Base-by-base conservation (phyloP, 2,113 vertebrate species). In the Neolamprologus brichardi region DNA sequence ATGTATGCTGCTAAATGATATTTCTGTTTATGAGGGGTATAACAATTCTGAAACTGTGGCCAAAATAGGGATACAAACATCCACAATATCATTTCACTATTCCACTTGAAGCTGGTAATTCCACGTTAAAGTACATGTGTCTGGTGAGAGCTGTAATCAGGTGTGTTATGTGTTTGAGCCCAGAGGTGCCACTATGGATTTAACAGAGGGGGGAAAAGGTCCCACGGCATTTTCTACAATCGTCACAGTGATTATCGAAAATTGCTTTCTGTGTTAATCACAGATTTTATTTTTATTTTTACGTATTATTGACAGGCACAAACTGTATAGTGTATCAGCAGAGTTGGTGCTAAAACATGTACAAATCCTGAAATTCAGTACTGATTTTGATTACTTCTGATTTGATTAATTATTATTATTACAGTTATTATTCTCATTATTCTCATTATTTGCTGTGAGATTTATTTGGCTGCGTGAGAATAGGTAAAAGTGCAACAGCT, bases 1-100 rank as follows among this genome's bases (percentile, higher is more conserved):
- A 88, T 94, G 98, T 97, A 81, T 81, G 12, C 1, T 54, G 28
- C 6, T 13, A 14, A 37, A 9, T 54, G 5, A 49, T 44, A 46
- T 77, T 30, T 77, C 70, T 49, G 41, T 30, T 30, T 46, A 18
- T 49, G 8, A 25, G 6, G 15, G 41, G 9, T 49, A 28, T 77
- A 49, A 49, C 23, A 75, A 46, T 46, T 75, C 67, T 75, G 2
- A 75, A 75, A 75, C 67, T 75, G 67, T 23, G 67, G 23, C 23
- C 67, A 28, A 46, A 75, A 18, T 75, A 75, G 23, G 14, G 14
- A 75, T 46, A 18, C 23, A 75, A 18, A 75, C 67, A 46, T 28
- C 23, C 67, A 75, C 67, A 46, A 28, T 75, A 18, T 75, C 5
- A 46, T 75, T 46, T 75, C 39, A 28, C 23, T 28, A 18, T 75